Conservation (phyloP, 2,888 invertebrate genomes). For the Drosophila kanekoi region DNA sequence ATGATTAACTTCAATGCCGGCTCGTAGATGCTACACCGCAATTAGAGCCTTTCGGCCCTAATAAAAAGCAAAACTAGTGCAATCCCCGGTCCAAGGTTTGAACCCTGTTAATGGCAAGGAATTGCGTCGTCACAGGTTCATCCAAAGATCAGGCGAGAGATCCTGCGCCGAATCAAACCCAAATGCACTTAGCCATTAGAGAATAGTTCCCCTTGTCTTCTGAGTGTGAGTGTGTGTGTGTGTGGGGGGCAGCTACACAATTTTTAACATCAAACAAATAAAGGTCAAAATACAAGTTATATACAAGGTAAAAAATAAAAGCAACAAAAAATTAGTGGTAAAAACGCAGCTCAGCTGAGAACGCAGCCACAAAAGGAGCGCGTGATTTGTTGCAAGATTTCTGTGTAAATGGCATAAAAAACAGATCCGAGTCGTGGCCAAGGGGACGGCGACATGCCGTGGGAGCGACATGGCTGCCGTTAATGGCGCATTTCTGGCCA, state of each 20-base stretch:
- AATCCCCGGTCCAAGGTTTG: conserved; percentile 37
- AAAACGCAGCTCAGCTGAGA: conserved; percentile 44
- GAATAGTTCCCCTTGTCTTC: conserved; percentile 1
- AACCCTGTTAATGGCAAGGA: conserved; percentile 67
- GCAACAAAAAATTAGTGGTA: conserved; percentile 64
- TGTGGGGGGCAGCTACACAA: conserved; percentile 46
- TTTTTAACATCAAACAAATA: conserved; percentile 75
- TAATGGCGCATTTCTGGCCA: conserved; percentile 67
- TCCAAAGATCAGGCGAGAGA: conserved; percentile 13
- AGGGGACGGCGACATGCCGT: conserved; percentile 48
- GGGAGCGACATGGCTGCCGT: conserved; percentile 65
- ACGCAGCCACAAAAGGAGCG: conserved; percentile 61
- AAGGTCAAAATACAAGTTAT: conserved; percentile 63
- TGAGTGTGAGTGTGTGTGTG: conserved; percentile 1
- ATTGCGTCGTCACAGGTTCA: conserved; percentile 75
- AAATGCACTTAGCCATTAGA: conserved; percentile 58
- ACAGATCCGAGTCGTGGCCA: conserved; percentile 19
- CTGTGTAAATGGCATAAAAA: conserved; percentile 78
- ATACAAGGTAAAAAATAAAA: conserved; percentile 19
- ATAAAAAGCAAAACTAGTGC: conserved; percentile 77
- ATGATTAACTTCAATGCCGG: conserved; percentile 73
- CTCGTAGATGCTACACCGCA: conserved; percentile 67
- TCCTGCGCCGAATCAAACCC: conserved; percentile 53
- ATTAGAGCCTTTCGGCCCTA: conserved; percentile 69
- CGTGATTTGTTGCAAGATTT: conserved; percentile 81